phyloP scores from a whole-genome alignment of 2,888 invertebrate genomes.

The Drosophila putrida region DNA sequence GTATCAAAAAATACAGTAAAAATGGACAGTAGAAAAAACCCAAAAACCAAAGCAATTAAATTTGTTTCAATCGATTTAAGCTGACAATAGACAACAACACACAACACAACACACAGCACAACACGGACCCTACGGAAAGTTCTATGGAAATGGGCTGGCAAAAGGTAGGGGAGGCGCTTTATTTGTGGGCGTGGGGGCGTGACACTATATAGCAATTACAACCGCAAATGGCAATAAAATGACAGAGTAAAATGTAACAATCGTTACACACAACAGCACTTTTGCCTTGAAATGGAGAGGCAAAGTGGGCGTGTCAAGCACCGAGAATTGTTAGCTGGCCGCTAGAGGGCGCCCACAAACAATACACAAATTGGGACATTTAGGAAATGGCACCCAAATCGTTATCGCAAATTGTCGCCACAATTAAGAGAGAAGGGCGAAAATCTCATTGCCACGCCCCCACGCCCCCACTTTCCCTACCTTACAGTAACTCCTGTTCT shows the following conservation, averaged over 20 bases:
- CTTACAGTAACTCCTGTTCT: neutral
- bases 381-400: constrained; percentile 53
- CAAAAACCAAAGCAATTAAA: constrained; percentile 76
- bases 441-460: constrained; percentile 13
- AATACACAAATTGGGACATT: constrained; percentile 66
- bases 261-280: constrained; percentile 37
- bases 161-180: neutral
- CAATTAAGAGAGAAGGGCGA: constrained; percentile 44
- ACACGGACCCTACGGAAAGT: constrained; percentile 29
- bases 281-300: constrained; percentile 23
- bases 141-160: neutral
- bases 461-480: neutral
- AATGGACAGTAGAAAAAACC: constrained; percentile 23
- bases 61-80: constrained; percentile 80
- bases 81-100: constrained; percentile 59
- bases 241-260: constrained; percentile 70
- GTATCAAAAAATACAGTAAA: constrained; percentile 18
- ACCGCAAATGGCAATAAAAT: constrained; percentile 80
- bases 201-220: constrained; percentile 71
- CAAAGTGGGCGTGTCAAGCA: constrained; percentile 28
- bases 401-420: constrained; percentile 66
- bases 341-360: constrained; percentile 64
- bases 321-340: constrained; percentile 20
- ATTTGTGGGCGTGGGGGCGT: constrained; percentile 47
- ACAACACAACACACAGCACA: neutral